These are phyloP conservation scores for Eonycteris spelaea DNA, from an alignment of 2,113 vertebrate species.

Conservation along the genomic window DNA sequence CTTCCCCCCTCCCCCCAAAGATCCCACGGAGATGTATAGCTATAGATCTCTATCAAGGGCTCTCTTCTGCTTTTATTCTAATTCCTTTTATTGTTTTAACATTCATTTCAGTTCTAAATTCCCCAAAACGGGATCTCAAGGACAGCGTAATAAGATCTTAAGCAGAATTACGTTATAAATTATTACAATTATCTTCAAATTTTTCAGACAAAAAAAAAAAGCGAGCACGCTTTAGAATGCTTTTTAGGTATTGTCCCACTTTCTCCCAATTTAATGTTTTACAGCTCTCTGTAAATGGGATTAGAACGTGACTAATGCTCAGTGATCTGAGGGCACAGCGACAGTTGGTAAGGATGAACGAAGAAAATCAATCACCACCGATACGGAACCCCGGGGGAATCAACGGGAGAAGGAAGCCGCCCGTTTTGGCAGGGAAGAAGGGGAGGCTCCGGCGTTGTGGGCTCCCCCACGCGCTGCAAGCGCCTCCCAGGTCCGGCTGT, in stretches of 20 bases:
- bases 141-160: background rate
- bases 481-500: background rate
- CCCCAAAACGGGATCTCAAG: background rate
- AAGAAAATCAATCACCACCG: background rate
- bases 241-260: background rate
- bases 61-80: background rate
- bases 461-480: background rate
- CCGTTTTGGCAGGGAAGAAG: too few relatives aligned
- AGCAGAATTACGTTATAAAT: background rate
- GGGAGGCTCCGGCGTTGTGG: background rate
- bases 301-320: background rate
- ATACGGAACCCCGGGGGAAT: background rate
- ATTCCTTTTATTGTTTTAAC: background rate
- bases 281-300: background rate
- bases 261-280: background rate
- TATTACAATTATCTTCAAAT: background rate
- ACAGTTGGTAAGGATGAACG: background rate
- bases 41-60: background rate
- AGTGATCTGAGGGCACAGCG: background rate
- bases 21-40: background rate
- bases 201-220: background rate
- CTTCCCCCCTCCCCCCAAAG: background rate
- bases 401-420: background rate
- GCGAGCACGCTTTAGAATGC: background rate
- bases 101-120: background rate